phyloP scores from a whole-genome alignment of 2,797 vertebrate species.

The Fistularia tabacaria region DNA sequence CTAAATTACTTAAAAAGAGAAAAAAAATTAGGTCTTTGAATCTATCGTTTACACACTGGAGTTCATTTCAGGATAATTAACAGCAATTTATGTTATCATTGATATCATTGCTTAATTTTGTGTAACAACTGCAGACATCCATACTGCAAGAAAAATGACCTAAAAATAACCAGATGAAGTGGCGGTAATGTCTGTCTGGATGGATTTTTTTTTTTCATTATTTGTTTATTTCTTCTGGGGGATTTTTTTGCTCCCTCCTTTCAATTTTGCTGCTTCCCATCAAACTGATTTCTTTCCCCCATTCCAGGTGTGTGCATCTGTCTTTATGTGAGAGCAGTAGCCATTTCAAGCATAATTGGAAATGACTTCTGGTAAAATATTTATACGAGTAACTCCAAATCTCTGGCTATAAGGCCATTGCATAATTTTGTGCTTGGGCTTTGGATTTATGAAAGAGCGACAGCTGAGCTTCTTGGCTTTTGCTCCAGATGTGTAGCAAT shows the following conservation, averaged over 20 bases:
- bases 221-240: no score
- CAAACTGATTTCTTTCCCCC: background rate
- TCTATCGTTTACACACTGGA: no score
- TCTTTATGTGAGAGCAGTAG: conserved; percentile 4
- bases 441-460: conserved; percentile 37
- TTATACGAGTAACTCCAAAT: conserved; percentile 25
- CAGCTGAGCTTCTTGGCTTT: conserved; percentile 44
- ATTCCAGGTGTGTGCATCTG: background rate
- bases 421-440: conserved; percentile 29
- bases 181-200: no score
- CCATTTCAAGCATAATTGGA: conserved; percentile 3
- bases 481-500: conserved; percentile 53
- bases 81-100: no score
- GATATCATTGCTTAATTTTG: no score
- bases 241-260: background rate
- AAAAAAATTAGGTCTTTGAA: no score
- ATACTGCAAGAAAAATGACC: no score
- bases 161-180: no score
- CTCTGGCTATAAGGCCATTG: conserved; percentile 11
- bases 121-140: no score
- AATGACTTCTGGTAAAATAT: conserved; percentile 18
- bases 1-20: no score
- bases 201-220: no score
- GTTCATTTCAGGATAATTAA: no score
- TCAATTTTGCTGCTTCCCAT: background rate